Conservation (phyloP, 2,113 vertebrate species). For the Excalfactoria chinensis region DNA sequence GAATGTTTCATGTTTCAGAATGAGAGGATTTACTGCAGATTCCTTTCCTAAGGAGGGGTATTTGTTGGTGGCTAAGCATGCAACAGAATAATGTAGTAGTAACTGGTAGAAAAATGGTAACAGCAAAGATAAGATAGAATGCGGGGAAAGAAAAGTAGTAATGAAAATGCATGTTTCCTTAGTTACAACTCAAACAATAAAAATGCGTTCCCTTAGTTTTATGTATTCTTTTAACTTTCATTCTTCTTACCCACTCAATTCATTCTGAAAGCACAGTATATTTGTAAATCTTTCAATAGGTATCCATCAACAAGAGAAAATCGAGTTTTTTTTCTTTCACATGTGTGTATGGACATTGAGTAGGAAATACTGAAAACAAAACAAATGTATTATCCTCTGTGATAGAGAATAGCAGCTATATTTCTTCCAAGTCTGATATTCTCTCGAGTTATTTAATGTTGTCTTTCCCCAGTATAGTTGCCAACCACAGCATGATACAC, state of each 20-base stretch:
- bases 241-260: neutral
- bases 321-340: neutral
- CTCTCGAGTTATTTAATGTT: neutral
- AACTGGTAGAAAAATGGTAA: neutral
- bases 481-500: neutral
- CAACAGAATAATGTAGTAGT: constrained; percentile 17
- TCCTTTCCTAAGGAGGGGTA: neutral
- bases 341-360: neutral
- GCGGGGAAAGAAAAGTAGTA: neutral
- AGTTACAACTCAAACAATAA: neutral
- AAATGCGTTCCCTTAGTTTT: neutral
- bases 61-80: neutral
- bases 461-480: neutral
- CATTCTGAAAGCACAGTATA: neutral
- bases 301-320: neutral
- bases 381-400: neutral
- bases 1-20: constrained; percentile 22
- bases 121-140: neutral
- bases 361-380: neutral
- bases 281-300: neutral
- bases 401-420: neutral
- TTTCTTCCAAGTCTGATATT: constrained; percentile 12
- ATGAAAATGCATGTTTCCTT: neutral
- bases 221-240: neutral
- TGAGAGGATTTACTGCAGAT: neutral